phyloP scores from a whole-genome alignment of 2,113 vertebrate species.

The Pteronura brasiliensis region DNA sequence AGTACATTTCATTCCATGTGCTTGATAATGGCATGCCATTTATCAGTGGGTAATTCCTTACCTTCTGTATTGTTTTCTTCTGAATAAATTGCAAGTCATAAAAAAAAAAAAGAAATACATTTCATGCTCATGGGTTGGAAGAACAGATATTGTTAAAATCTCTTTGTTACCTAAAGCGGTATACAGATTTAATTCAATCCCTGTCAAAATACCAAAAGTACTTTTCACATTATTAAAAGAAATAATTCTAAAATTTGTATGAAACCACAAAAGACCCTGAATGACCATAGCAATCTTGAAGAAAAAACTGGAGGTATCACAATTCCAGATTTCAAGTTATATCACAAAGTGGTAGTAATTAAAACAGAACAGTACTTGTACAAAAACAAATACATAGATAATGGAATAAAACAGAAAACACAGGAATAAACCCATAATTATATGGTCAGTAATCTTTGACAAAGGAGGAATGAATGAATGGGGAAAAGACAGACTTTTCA shows the following conservation, averaged over 20 bases:
- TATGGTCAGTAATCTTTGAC: not conserved
- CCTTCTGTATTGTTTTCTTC: too few species aligned
- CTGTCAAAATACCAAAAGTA: not conserved
- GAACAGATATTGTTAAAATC: not conserved
- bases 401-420: not conserved
- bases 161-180: not conserved
- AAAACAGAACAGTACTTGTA: not conserved
- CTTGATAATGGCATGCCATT: too few species aligned
- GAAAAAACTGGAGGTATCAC: not conserved
- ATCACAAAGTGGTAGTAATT: not conserved
- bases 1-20: not conserved
- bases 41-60: too few species aligned
- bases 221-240: not conserved
- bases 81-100: too few species aligned
- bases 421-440: not conserved
- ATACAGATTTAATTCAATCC: not conserved
- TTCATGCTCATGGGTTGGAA: not conserved
- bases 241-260: not conserved
- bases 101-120: not conserved
- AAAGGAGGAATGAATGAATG: not conserved
- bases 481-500: not conserved
- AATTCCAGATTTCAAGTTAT: not conserved
- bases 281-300: not conserved
- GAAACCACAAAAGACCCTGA: not conserved
- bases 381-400: not conserved